phyloP scores from a whole-genome alignment of 2,888 invertebrate species.

The Antheraea assamensis region DNA sequence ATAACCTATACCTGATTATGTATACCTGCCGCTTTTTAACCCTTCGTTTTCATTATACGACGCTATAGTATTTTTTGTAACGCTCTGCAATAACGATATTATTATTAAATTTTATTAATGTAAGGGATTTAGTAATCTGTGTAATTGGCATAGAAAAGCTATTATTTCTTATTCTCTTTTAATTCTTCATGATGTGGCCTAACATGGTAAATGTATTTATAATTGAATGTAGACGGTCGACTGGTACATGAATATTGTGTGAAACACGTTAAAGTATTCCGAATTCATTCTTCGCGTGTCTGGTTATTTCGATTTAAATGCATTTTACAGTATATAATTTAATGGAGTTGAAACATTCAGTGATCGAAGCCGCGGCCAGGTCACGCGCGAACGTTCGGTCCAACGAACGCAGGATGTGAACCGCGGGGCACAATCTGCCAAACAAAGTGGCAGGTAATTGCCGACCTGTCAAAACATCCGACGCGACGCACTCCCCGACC shows the following conservation, averaged over 20 bases:
- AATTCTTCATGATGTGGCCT: no score
- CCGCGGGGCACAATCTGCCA: slow-evolving; percentile 49
- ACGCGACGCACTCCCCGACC: slow-evolving; percentile 56
- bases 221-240: not conserved
- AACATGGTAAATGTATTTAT: no score
- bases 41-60: no score
- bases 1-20: no score
- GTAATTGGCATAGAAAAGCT: no score
- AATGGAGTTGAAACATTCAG: not conserved
- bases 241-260: not conserved
- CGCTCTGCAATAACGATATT: no score
- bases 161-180: no score
- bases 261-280: not conserved
- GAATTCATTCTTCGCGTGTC: not conserved
- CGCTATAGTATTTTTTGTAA: no score
- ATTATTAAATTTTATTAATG: no score
- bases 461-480: slow-evolving; percentile 76
- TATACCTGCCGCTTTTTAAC: no score
- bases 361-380: not conserved
- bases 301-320: not conserved
- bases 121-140: no score
- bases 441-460: slow-evolving; percentile 76
- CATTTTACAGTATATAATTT: not conserved
- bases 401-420: slow-evolving; percentile 24
- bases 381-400: slow-evolving; percentile 7